A percentile compares a stretch with the other conserved stretches of the same genome.
phyloP scores from a whole-genome alignment of 2,113 vertebrate genomes.

The Carassius gibelio region DNA sequence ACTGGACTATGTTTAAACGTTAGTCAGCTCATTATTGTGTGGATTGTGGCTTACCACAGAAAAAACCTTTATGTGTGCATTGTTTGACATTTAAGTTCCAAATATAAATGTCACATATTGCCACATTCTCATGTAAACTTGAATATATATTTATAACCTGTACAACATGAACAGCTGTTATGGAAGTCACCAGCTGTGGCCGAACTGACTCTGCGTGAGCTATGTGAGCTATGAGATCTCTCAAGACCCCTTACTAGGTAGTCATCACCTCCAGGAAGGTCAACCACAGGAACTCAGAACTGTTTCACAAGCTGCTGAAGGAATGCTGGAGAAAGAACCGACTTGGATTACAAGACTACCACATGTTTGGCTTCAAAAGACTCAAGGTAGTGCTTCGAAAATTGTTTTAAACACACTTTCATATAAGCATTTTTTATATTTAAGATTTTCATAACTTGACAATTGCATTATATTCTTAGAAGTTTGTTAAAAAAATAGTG shows the following conservation, averaged over 20 bases:
- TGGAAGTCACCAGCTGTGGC: slow-evolving; percentile 18
- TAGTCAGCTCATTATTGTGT: slow-evolving; percentile 16
- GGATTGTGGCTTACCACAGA: slow-evolving; percentile 13
- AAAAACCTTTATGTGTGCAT: slow-evolving; percentile 15
- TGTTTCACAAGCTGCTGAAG: slow-evolving; percentile 64
- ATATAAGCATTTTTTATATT: background rate
- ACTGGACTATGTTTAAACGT: background rate
- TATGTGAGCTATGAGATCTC: slow-evolving; percentile 31
- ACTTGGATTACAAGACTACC: slow-evolving; percentile 47
- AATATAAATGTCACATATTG: slow-evolving; percentile 4
- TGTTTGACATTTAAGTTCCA: background rate
- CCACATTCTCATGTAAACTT: slow-evolving; percentile 20
- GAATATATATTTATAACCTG: background rate
- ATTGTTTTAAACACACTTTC: background rate
- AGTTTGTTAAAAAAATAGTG: background rate
- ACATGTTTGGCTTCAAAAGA: slow-evolving; percentile 26
- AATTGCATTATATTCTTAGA: background rate
- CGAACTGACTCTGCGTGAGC: background rate
- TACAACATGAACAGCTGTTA: slow-evolving; percentile 13
- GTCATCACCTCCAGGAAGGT: slow-evolving; percentile 42
- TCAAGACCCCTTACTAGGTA: background rate
- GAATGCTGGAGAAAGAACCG: slow-evolving; percentile 46
- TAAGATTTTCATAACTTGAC: background rate
- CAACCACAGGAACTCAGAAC: slow-evolving; percentile 40
- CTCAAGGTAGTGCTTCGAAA: background rate